phyloP scores from a whole-genome alignment of 1,140 invertebrate species.

The Drosophila orena region DNA sequence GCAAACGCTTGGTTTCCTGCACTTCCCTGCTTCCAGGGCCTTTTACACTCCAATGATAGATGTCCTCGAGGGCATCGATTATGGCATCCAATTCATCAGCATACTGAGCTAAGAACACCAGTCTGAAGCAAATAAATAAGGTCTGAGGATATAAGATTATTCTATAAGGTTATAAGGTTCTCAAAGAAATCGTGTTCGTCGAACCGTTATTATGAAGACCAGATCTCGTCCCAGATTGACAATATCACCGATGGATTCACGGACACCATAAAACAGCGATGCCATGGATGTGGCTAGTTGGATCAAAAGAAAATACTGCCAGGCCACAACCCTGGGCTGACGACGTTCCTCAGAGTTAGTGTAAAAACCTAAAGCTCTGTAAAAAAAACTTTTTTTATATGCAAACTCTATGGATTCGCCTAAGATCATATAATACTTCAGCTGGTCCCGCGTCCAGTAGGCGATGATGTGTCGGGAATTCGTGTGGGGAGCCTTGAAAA shows the following conservation, averaged over 20 bases:
- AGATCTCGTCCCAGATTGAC: conserved; percentile 46
- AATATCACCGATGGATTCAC: conserved; percentile 19
- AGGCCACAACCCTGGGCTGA: neutral
- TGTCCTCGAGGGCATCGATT: conserved; percentile 31
- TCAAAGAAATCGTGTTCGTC: neutral
- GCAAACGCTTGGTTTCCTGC: conserved; percentile 13
- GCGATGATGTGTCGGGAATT: conserved; percentile 1
- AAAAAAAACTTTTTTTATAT: neutral
- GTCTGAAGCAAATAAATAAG: conserved; percentile 14
- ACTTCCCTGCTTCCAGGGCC: neutral
- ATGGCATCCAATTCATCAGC: conserved; percentile 35
- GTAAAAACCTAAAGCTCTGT: conserved; percentile 31
- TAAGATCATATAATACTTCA: too few species aligned
- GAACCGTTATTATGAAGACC: conserved; percentile 28
- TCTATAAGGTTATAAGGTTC: too few species aligned
- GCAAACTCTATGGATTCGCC: too few species aligned
- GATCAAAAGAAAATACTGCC: conserved; percentile 15
- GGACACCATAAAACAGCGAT: neutral
- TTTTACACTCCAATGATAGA: neutral
- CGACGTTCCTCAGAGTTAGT: conserved; percentile 29
- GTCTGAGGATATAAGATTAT: neutral
- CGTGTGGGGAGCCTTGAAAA: conserved; percentile 4
- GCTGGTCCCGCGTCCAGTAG: neutral
- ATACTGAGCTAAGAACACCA: conserved; percentile 5
- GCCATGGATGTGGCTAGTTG: neutral